Evolutionary conservation across 2,888 invertebrate species (phyloP).

Genomic region (Euzetes globulus): DNA sequence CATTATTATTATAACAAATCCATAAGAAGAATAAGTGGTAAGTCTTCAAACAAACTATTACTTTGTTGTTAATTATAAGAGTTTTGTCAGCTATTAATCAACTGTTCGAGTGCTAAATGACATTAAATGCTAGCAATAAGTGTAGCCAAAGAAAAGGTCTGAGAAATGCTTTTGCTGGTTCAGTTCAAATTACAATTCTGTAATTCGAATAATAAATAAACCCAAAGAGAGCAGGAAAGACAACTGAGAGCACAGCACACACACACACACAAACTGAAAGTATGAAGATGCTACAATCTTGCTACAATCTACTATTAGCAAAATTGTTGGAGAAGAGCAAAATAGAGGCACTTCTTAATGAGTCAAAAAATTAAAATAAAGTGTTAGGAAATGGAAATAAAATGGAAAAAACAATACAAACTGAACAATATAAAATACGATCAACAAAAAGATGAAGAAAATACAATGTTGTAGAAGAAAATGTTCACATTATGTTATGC

Average conservation of each 20-base stretch:
- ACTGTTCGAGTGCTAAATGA: background rate
- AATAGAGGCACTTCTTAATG: constrained; percentile 17
- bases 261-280: background rate
- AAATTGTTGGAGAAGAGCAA: background rate
- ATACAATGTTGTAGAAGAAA: background rate
- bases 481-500: constrained; percentile 22
- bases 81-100: background rate
- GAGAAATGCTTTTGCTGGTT: background rate
- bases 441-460: background rate
- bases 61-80: background rate
- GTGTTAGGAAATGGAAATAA: constrained; percentile 1
- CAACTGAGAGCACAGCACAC: no score
- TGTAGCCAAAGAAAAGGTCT: background rate
- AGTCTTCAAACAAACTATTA: background rate
- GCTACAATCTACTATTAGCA: background rate
- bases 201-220: background rate
- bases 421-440: background rate
- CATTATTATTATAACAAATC: background rate
- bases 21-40: background rate
- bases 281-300: background rate
- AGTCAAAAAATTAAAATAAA: background rate
- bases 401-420: background rate
- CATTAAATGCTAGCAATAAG: background rate
- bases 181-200: background rate
- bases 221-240: background rate